A percentile compares a stretch with the other conserved stretches of the same genome.
phyloP scores from a whole-genome alignment of 2,113 vertebrate species.

The Cromileptes altivelis region DNA sequence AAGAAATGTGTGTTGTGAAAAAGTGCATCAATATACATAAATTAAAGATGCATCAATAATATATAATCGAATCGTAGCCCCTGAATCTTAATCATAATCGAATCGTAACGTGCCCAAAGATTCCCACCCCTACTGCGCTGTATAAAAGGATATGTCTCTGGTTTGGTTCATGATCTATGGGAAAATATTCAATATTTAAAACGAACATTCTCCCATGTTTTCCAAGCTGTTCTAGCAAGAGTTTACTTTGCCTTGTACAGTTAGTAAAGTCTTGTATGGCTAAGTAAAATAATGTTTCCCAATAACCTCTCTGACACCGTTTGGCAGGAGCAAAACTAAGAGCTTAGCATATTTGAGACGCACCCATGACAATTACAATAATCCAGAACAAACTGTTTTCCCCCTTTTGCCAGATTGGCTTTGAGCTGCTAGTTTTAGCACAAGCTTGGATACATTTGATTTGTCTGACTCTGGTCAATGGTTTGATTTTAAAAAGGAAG shows the following conservation, averaged over 20 bases:
- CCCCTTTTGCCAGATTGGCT: background rate
- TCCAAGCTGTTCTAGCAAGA: background rate
- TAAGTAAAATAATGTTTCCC: background rate
- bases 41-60: too few species aligned
- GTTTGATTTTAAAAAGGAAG: conserved; percentile 21
- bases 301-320: background rate
- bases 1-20: too few species aligned
- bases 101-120: too few species aligned
- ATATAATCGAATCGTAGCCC: too few species aligned
- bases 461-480: conserved; percentile 7
- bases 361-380: conserved; percentile 14
- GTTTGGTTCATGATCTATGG: background rate
- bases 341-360: background rate
- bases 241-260: background rate
- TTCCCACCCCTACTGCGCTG: background rate
- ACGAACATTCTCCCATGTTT: background rate
- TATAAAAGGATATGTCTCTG: background rate
- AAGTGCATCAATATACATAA: too few species aligned
- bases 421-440: background rate
- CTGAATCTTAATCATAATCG: too few species aligned
- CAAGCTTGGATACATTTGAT: background rate
- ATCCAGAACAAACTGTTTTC: conserved; percentile 28
- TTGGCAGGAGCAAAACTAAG: conserved; percentile 15
- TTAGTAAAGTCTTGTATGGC: background rate
- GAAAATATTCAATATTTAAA: background rate